phyloP scores from a whole-genome alignment of 2,888 invertebrate genomes.

The Tholera decimalis region DNA sequence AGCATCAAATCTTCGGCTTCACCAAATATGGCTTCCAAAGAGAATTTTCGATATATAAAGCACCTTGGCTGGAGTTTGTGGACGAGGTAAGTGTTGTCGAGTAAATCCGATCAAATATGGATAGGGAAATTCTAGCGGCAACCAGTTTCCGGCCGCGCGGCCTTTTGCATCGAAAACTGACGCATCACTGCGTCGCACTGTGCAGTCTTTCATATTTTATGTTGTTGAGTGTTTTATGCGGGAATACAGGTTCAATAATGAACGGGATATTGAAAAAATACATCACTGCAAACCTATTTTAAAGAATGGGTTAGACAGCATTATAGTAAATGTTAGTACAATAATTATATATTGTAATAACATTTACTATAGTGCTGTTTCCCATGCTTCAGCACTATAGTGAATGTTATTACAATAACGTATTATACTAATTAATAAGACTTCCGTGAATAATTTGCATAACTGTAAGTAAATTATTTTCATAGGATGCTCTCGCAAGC shows the following conservation, averaged over 20 bases:
- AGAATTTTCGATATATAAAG: conserved; percentile 74
- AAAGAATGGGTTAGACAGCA: not conserved
- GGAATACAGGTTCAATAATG: conserved; percentile 16
- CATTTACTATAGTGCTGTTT: no score
- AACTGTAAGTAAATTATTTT: no score
- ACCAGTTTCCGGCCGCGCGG: conserved; percentile 70
- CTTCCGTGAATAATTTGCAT: no score
- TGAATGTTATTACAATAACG: no score
- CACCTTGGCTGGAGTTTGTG: conserved; percentile 75
- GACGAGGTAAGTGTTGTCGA: conserved; percentile 77
- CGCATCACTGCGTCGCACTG: conserved; percentile 70
- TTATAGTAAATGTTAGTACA: no score
- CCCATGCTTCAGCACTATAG: no score
- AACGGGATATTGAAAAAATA: conserved; percentile 1
- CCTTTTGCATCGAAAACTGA: conserved; percentile 74
- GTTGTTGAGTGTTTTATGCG: conserved; percentile 33
- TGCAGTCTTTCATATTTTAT: conserved; percentile 57
- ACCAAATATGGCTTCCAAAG: conserved; percentile 62
- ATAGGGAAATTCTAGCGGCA: conserved; percentile 77
- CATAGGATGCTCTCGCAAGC: no score
- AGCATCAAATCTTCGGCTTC: conserved; percentile 42
- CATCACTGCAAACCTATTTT: not conserved
- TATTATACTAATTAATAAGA: no score
- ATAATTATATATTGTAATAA: no score
- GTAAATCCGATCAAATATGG: conserved; percentile 84